A percentile compares a stretch with the other conserved stretches of the same genome.
Conservation (phyloP, 2,888 invertebrate genomes). For the Harpagoxenus sublaevis region DNA sequence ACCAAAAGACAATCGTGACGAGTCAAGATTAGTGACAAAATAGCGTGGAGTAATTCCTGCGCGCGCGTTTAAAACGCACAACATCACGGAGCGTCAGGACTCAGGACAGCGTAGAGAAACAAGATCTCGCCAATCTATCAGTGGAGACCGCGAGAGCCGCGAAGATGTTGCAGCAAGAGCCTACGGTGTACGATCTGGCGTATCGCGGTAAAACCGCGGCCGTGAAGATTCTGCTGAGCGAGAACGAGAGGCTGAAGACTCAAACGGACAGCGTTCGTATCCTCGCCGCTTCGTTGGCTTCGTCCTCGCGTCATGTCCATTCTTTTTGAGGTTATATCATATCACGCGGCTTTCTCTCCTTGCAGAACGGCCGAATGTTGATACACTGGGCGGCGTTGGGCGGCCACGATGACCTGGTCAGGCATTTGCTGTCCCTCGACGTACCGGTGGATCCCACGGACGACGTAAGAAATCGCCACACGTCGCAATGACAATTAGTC, state of each 20-base stretch:
- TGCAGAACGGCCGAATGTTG: constrained; percentile 91
- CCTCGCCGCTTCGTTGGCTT: not conserved
- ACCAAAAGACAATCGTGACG: not conserved
- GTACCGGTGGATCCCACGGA: constrained; percentile 91
- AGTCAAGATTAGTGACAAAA: not conserved
- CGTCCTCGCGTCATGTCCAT: not conserved
- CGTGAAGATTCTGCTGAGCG: constrained; percentile 89
- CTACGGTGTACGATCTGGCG: constrained; percentile 87
- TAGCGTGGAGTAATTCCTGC: not conserved
- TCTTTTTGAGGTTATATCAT: constrained; percentile 53
- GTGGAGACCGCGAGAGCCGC: not conserved
- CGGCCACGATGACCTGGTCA: constrained; percentile 92
- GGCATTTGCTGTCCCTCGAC: constrained; percentile 89
- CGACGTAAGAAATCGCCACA: constrained; percentile 87
- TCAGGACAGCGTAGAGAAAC: no score
- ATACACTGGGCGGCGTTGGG: constrained; percentile 94
- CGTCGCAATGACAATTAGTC: not conserved
- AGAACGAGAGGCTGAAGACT: constrained; percentile 87
- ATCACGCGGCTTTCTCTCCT: constrained; percentile 39
- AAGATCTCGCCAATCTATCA: not conserved
- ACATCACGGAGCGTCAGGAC: no score
- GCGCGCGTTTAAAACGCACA: not conserved
- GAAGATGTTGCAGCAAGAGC: constrained; percentile 29
- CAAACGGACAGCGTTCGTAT: constrained; percentile 87
- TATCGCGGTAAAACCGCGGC: constrained; percentile 91